A percentile compares a stretch with the other conserved stretches of the same genome.
Conservation (phyloP, 2,113 vertebrate genomes). For the Montifringilla adamsi region DNA sequence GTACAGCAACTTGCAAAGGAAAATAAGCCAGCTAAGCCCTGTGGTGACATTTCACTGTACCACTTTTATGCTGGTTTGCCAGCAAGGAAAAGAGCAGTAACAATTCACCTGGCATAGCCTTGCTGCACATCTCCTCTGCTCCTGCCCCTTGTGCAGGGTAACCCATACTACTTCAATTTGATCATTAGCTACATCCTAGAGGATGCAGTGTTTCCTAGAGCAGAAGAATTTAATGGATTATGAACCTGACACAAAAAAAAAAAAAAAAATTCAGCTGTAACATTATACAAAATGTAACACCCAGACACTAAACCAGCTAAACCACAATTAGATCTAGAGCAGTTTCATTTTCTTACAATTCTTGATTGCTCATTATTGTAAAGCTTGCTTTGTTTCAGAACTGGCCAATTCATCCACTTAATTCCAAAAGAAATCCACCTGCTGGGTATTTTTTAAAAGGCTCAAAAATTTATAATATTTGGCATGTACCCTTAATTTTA, state of each 20-base stretch:
- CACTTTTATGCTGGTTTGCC: not conserved
- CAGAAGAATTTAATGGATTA: not conserved
- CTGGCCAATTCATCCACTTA: not conserved
- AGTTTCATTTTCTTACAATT: not conserved
- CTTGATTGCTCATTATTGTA: not conserved
- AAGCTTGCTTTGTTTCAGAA: not conserved
- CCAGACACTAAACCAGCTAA: not conserved
- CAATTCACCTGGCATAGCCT: not conserved
- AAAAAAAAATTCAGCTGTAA: not conserved
- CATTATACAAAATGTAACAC: not conserved
- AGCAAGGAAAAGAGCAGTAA: not conserved
- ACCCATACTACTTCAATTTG: not conserved
- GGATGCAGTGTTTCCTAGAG: not conserved
- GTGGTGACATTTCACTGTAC: not conserved
- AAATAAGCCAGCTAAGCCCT: not conserved
- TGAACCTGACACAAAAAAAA: not conserved
- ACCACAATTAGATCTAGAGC: not conserved
- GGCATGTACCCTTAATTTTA: not conserved
- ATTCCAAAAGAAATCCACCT: not conserved
- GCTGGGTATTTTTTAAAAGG: not conserved
- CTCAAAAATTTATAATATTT: rapidly evolving
- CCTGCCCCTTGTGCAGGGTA: not conserved
- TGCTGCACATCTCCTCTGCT: not conserved
- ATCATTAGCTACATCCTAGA: not conserved
- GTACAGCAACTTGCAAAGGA: not conserved